Conservation (phyloP, 2,113 vertebrate species). For the Heterochromis multidens region DNA sequence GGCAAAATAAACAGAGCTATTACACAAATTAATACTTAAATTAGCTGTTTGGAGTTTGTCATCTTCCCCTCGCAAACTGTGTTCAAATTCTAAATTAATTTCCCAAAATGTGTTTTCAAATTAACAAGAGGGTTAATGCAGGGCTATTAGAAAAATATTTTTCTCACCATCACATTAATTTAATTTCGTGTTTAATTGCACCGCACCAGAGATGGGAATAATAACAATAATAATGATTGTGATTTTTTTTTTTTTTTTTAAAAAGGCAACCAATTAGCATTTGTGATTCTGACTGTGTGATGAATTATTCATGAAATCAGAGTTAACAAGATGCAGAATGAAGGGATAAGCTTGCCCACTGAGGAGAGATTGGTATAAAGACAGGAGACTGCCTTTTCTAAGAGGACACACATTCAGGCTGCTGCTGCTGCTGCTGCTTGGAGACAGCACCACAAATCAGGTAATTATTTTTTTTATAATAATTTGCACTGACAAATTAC, state of each 20-base stretch:
- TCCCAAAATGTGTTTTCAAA: conserved; percentile 50
- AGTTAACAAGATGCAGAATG: conserved; percentile 25
- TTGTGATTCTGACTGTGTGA: conserved; percentile 33
- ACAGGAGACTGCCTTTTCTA: conserved; percentile 38
- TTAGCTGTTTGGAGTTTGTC: conserved; percentile 23
- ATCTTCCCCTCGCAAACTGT: conserved; percentile 20
- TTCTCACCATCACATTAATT: conserved; percentile 53
- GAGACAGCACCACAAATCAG: conserved; percentile 22
- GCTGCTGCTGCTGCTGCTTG: conserved; percentile 30
- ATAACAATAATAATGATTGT: conserved; percentile 38
- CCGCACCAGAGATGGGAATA: conserved; percentile 15
- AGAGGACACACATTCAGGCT: conserved; percentile 9
- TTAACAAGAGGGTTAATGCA: conserved; percentile 52
- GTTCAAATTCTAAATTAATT: conserved; percentile 53
- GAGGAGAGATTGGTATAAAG: conserved; percentile 51
- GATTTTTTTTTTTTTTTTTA: background rate
- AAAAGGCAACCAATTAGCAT: conserved; percentile 43
- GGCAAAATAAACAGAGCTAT: conserved; percentile 34
- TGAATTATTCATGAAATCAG: conserved; percentile 70
- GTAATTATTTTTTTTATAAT: conserved; percentile 6
- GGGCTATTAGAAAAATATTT: conserved; percentile 50
- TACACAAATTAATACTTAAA: conserved; percentile 54
- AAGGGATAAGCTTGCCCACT: conserved; percentile 28
- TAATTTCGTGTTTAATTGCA: conserved; percentile 48
- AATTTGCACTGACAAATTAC: background rate